phyloP scores from a whole-genome alignment of 2,888 invertebrate genomes.

The Altica lythri region DNA sequence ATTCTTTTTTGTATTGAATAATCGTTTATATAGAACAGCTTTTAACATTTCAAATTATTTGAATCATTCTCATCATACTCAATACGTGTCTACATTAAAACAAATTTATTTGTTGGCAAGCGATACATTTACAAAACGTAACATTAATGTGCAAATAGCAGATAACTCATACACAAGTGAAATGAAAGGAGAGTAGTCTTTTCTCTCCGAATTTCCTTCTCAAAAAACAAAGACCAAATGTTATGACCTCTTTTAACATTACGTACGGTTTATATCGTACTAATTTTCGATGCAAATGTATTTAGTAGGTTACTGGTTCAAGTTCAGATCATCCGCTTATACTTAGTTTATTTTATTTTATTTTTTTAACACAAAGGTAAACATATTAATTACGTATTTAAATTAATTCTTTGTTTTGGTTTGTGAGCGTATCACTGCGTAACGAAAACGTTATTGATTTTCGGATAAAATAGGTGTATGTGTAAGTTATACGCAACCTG shows the following conservation, averaged over 20 bases:
- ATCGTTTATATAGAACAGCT: too few relatives aligned
- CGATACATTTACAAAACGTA: neutral
- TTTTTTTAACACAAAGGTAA: too few relatives aligned
- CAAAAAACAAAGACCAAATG: constrained; percentile 9
- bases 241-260: constrained; percentile 10
- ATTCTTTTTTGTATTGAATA: too few relatives aligned
- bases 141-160: constrained; percentile 5
- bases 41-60: too few relatives aligned
- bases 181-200: constrained; percentile 5
- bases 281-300: neutral
- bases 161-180: constrained; percentile 7
- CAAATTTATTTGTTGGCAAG: constrained; percentile 4
- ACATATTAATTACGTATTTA: too few relatives aligned
- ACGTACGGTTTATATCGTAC: constrained; percentile 9
- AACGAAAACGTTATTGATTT: too few relatives aligned
- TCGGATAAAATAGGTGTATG: too few relatives aligned
- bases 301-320: constrained; percentile 13
- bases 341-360: neutral
- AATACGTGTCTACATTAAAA: too few relatives aligned
- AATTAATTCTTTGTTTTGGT: too few relatives aligned
- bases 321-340: constrained; percentile 7
- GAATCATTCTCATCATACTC: too few relatives aligned
- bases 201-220: constrained; percentile 1
- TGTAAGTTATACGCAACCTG: too few relatives aligned
- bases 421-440: too few relatives aligned